Conservation (phyloP, 2,113 vertebrate genomes). For the Platycercus adscitus region DNA sequence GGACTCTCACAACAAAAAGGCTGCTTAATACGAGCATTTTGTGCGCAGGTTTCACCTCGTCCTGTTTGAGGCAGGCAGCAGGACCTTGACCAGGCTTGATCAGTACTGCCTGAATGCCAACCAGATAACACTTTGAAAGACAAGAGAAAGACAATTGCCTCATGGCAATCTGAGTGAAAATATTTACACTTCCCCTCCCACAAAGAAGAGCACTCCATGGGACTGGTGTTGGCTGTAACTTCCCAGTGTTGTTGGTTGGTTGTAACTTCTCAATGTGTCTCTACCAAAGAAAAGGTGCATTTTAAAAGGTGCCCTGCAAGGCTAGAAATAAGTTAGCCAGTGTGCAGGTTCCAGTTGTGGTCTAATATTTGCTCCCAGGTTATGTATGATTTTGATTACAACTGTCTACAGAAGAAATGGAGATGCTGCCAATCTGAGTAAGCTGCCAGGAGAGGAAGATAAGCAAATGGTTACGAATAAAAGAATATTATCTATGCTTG, state of each 20-base stretch:
- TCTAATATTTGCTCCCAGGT: neutral
- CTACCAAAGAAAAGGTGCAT: neutral
- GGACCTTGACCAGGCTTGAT: neutral
- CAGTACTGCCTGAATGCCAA: neutral
- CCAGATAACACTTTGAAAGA: neutral
- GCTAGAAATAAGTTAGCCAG: neutral
- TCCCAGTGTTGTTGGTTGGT: neutral
- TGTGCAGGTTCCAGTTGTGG: neutral
- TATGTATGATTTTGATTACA: neutral
- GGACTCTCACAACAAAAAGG: neutral
- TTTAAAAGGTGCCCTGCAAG: neutral
- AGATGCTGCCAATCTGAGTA: neutral
- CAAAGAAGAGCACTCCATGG: neutral
- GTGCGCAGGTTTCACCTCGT: neutral
- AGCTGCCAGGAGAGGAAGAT: neutral
- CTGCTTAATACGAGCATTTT: neutral
- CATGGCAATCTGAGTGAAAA: neutral
- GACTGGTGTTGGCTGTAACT: neutral
- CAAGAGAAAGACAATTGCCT: neutral
- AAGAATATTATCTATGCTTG: neutral
- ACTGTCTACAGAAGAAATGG: neutral
- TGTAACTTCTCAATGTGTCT: neutral
- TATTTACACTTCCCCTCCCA: neutral
- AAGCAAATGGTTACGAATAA: constrained; percentile 1
- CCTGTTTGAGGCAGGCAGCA: neutral